Conservation (phyloP, 2,888 invertebrate genomes). For the Caenorhabditis uteleia region DNA sequence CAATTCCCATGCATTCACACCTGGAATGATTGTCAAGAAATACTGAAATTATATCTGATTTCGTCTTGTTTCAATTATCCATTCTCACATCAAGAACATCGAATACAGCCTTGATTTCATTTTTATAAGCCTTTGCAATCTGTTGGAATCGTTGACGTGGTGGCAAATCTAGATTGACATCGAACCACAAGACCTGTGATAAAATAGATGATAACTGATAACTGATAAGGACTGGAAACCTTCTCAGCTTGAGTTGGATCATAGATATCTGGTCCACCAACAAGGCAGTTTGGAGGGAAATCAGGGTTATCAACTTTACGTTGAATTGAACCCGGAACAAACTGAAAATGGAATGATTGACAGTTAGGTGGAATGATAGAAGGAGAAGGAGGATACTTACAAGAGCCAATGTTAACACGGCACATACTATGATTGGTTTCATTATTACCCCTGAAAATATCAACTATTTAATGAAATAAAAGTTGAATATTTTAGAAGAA, state of each 20-base stretch:
- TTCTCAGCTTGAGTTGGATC: slow-evolving; percentile 28
- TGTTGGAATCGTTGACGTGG: slow-evolving; percentile 51
- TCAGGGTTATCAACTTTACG: slow-evolving; percentile 36
- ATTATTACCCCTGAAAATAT: too few relatives aligned
- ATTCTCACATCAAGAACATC: slow-evolving; percentile 42
- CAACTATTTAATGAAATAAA: too few relatives aligned
- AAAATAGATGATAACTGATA: not conserved
- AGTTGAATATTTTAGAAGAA: too few relatives aligned
- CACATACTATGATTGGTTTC: too few relatives aligned
- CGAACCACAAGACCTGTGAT: slow-evolving; percentile 51
- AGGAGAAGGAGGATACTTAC: too few relatives aligned
- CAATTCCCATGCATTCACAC: slow-evolving; percentile 46
- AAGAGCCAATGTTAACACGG: too few relatives aligned
- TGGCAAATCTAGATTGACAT: slow-evolving; percentile 56
- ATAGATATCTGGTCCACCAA: slow-evolving; percentile 33
- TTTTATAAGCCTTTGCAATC: slow-evolving; percentile 45
- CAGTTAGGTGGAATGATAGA: too few relatives aligned
- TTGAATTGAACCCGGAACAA: slow-evolving; percentile 1
- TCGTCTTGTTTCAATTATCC: too few relatives aligned
- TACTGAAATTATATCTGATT: slow-evolving; percentile 31
- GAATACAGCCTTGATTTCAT: slow-evolving; percentile 56
- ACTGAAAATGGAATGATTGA: slow-evolving; percentile 10
- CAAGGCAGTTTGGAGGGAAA: slow-evolving; percentile 30
- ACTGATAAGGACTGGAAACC: too few relatives aligned
- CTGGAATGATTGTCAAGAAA: slow-evolving; percentile 48